These are phyloP conservation scores for Miichthys miiuy DNA, from an alignment of 2,797 vertebrate species.

Conservation along the genomic window DNA sequence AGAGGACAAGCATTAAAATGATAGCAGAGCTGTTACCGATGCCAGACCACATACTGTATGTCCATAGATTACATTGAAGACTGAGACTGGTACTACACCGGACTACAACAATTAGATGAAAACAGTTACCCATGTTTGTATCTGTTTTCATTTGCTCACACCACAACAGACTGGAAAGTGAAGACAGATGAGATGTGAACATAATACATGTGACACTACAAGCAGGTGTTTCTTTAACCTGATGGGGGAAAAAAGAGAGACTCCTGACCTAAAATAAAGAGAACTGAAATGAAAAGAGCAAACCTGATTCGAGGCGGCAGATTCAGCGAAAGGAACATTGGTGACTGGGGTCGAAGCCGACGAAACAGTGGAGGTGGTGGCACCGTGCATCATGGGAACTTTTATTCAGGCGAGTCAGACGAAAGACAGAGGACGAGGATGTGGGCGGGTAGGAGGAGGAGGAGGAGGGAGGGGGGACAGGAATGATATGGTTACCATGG, in stretches of 20 bases:
- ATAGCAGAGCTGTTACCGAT: background rate
- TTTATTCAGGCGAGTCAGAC: slow-evolving; percentile 96
- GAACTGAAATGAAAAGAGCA: slow-evolving; percentile 94
- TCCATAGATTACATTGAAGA: slow-evolving; percentile 18
- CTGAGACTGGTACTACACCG: slow-evolving; percentile 28
- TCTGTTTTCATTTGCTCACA: slow-evolving; percentile 57
- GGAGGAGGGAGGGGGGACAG: slow-evolving; percentile 88
- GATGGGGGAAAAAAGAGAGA: slow-evolving; percentile 51
- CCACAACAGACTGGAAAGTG: slow-evolving; percentile 45
- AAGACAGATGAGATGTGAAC: slow-evolving; percentile 71
- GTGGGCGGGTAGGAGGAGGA: slow-evolving; percentile 87
- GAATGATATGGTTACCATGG: slow-evolving; percentile 92
- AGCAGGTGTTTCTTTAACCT: slow-evolving; percentile 43
- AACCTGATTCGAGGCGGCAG: slow-evolving; percentile 98
- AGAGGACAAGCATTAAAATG: background rate
- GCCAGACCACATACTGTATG: slow-evolving; percentile 23
- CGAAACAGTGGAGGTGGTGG: slow-evolving; percentile 97
- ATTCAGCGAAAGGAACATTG: slow-evolving; percentile 98
- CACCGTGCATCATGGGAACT: slow-evolving; percentile 99
- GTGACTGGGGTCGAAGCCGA: slow-evolving; percentile 96
- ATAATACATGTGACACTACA: slow-evolving; percentile 44
- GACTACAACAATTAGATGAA: slow-evolving; percentile 35
- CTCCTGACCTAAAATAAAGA: slow-evolving; percentile 85
- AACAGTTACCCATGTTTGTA: slow-evolving; percentile 36
- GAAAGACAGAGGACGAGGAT: slow-evolving; percentile 90